Evolutionary conservation across 1,140 invertebrate genomes (phyloP).

Genomic region (Notospermus geniculatus): DNA sequence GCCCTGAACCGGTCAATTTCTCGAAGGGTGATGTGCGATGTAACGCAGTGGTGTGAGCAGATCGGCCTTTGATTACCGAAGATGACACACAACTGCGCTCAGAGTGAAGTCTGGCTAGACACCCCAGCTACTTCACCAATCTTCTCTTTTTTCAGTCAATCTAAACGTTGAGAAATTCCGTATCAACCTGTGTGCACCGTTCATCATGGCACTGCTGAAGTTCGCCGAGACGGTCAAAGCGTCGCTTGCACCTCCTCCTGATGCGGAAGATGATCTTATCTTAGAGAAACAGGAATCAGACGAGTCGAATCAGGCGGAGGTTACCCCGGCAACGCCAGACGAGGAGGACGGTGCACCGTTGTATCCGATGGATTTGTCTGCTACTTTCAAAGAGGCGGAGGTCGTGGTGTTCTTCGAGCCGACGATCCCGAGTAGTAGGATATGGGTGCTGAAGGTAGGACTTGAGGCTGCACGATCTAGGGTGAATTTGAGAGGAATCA

Average conservation of each 20-base stretch:
- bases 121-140: background rate
- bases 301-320: background rate
- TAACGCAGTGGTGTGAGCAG: too few species aligned
- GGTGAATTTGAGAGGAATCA: too few species aligned
- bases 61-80: too few species aligned
- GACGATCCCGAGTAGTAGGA: constrained; percentile 67
- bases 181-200: constrained; percentile 72
- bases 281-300: background rate
- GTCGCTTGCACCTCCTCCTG: background rate
- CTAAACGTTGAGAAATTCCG: constrained; percentile 70
- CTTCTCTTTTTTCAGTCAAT: constrained; percentile 59
- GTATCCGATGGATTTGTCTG: constrained; percentile 2
- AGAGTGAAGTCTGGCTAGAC: too few species aligned
- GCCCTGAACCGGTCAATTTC: too few species aligned
- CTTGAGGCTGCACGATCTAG: constrained; percentile 40
- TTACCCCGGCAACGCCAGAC: background rate
- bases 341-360: background rate
- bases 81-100: too few species aligned
- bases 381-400: constrained; percentile 70
- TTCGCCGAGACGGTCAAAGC: constrained; percentile 51
- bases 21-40: too few species aligned
- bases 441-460: constrained; percentile 64
- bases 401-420: constrained; percentile 73
- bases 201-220: constrained; percentile 66
- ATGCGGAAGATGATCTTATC: background rate